phyloP scores from a whole-genome alignment of 2,113 vertebrate genomes.

The Peromyscus leucopus region DNA sequence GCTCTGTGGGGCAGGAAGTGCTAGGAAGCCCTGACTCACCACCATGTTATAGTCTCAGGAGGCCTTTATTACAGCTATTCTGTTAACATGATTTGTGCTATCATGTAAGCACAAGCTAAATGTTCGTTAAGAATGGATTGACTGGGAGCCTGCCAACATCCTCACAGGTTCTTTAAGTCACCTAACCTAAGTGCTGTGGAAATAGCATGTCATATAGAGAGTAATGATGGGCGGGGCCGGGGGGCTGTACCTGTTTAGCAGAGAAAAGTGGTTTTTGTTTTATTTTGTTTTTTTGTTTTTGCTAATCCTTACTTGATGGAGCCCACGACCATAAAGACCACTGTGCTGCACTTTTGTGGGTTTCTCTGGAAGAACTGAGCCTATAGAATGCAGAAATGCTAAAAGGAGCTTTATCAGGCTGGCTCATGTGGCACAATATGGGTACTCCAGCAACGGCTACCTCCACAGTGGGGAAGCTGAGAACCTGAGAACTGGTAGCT shows the following conservation, averaged over 20 bases:
- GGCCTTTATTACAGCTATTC: not conserved
- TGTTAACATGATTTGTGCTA: not conserved
- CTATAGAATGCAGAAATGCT: not conserved
- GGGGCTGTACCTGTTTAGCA: not conserved
- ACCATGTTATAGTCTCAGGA: not conserved
- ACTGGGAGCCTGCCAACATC: not conserved
- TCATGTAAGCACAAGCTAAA: not conserved
- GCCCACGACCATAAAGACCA: not conserved
- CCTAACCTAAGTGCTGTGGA: not conserved
- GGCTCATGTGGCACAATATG: not conserved
- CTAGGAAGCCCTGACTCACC: not conserved
- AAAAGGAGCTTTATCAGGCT: not conserved
- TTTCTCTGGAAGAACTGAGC: not conserved
- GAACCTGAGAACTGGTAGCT: too few relatives aligned
- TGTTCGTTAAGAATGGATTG: not conserved
- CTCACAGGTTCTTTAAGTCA: not conserved
- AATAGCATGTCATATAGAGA: not conserved
- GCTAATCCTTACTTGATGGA: not conserved
- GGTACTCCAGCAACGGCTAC: not conserved
- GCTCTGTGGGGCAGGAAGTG: not conserved
- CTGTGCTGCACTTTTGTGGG: not conserved
- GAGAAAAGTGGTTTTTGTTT: not conserved
- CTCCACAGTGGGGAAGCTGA: not conserved
- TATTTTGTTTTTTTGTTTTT: not conserved
- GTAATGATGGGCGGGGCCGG: too few relatives aligned